Base-by-base conservation (phyloP, 2,888 invertebrate species). In the Ophonus ardosiacus region DNA sequence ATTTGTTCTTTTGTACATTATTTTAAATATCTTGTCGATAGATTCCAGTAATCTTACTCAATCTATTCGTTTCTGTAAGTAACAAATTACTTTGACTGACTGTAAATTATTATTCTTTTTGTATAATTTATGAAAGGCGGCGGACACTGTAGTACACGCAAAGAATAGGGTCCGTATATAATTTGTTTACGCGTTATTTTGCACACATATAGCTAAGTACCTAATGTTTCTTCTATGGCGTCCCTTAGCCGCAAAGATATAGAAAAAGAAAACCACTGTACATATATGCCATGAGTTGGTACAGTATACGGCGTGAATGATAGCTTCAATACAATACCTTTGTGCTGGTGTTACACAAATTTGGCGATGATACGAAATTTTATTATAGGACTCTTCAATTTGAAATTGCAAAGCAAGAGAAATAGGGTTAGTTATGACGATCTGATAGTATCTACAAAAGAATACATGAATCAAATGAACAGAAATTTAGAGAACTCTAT, bases 51-150 rank as follows among this genome's bases (percentile, higher is more conserved):
- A 68, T 81, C 65, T 81, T 68, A 31, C 68, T 51, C 68, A 51
- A 43, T 51, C 56, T 38, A 59, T 83, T 40, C 56, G 56, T 74
- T 83, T 83, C 83, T 83, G 83, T 83, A 83, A 83, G 83, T 83
- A 83, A 83, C 61, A 83, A 43, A 71, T 84, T 84, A 84, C 84
- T 84, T 84, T 84, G 84, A 84, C 84, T 84, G 84, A 84, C 84
- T 84, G 84, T 84, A 84, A 84, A 84, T 84, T 84, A 84, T 84
- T 84, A 65, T 84, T 84, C 59, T 84, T 84, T 51, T 84, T 84
- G 84, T 84, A 84, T 84, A 84, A 84, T 84, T 84, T 84, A 84
- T 84, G 61, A 84, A 84, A 63, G 84, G 78, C 78, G 80, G 59
- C 85, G 84, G 78, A 68, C 85, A 85, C 85, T 85, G 71, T 85